These are phyloP conservation scores for Lasioglossum vierecki DNA, from an alignment of 2,888 invertebrate genomes.

Conservation along the genomic window DNA sequence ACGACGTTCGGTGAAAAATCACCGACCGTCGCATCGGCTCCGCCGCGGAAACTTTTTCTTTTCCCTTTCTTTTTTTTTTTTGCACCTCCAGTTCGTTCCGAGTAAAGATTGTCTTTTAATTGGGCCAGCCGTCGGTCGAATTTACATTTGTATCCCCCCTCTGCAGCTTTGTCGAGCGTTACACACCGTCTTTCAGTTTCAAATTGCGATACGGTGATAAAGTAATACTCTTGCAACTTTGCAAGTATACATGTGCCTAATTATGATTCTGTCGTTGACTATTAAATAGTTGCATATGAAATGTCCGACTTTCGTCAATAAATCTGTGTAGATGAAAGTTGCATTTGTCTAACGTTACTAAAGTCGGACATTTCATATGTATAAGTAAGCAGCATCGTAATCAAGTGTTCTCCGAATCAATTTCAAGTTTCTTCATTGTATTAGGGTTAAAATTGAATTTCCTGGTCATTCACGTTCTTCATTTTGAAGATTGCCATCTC, in stretches of 20 bases:
- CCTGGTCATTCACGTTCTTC: too few species aligned
- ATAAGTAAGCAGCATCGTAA: too few species aligned
- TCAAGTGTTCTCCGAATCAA: too few species aligned
- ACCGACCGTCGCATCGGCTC: slow-evolving; percentile 48
- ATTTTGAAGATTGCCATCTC: too few species aligned
- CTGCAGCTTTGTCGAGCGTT: neutral
- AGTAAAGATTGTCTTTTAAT: slow-evolving; percentile 32
- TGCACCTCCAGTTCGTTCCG: slow-evolving; percentile 12
- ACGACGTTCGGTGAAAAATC: slow-evolving; percentile 74
- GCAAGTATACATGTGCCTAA: neutral
- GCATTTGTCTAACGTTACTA: too few species aligned
- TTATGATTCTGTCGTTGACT: neutral
- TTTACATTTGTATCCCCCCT: neutral
- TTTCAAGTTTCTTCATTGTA: too few species aligned
- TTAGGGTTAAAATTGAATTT: too few species aligned
- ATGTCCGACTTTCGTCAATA: too few species aligned
- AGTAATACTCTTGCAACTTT: neutral
- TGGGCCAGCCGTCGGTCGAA: neutral
- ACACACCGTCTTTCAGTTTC: neutral
- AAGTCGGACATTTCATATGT: too few species aligned
- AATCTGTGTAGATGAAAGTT: too few species aligned
- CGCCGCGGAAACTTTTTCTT: slow-evolving; percentile 34
- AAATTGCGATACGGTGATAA: neutral
- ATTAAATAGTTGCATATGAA: too few species aligned
- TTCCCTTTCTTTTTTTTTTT: neutral